Evolutionary conservation across 2,888 invertebrate species (phyloP).

Genomic region (Xylophagus ater): DNA sequence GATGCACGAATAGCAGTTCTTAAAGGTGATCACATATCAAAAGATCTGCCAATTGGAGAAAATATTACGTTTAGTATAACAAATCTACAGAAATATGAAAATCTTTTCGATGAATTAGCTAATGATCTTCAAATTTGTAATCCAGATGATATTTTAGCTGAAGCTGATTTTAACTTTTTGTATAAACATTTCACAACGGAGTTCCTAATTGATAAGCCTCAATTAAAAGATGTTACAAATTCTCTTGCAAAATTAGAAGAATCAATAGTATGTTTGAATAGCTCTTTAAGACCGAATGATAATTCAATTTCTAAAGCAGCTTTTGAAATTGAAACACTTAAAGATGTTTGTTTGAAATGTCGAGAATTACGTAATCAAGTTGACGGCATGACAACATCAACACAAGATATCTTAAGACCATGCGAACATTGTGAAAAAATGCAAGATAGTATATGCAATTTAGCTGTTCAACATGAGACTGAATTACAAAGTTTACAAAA

Average conservation of each 20-base stretch:
- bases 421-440: conserved; percentile 42
- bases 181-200: conserved; percentile 30
- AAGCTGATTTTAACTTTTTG: conserved; percentile 33
- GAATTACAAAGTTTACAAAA: conserved; percentile 36
- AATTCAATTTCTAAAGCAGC: conserved; percentile 23
- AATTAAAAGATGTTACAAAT: conserved; percentile 27
- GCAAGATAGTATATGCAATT: conserved; percentile 37
- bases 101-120: conserved; percentile 30
- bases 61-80: conserved; percentile 22
- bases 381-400: conserved; percentile 37
- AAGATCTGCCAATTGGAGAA: conserved; percentile 2
- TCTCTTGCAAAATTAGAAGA: conserved; percentile 29
- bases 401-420: conserved; percentile 30
- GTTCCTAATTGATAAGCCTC: conserved; percentile 28
- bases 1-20: conserved; percentile 64
- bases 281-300: conserved; percentile 21
- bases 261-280: conserved; percentile 26
- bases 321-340: conserved; percentile 36
- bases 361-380: conserved; percentile 45
- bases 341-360: conserved; percentile 47
- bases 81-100: conserved; percentile 30
- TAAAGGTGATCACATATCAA: conserved; percentile 42
- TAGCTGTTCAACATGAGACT: conserved; percentile 36
- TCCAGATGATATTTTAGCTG: conserved; percentile 30
- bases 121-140: conserved; percentile 29